These are phyloP conservation scores for Numida meleagris DNA, from an alignment of 2,113 vertebrate species.

Conservation along the genomic window DNA sequence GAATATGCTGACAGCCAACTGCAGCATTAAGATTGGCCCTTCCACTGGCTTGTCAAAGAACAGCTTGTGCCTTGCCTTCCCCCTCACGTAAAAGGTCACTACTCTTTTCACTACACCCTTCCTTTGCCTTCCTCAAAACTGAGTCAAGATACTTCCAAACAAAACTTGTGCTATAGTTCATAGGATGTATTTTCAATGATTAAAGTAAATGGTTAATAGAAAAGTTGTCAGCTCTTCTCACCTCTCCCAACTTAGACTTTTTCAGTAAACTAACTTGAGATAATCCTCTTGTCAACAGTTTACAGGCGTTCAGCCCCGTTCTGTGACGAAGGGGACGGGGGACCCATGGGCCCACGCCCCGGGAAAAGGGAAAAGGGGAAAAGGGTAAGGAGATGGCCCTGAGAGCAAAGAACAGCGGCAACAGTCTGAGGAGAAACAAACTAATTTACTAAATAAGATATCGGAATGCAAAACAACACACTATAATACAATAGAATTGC, in stretches of 20 bases:
- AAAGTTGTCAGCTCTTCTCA: not conserved
- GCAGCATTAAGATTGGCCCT: not conserved
- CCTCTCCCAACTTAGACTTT: not conserved
- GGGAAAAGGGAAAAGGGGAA: too few relatives aligned
- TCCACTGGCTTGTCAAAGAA: not conserved
- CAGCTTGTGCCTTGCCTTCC: not conserved
- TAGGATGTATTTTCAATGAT: not conserved
- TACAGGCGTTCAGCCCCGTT: too few relatives aligned
- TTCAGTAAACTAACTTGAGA: not conserved
- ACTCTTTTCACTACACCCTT: not conserved
- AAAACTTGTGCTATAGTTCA: not conserved
- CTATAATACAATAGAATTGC: too few relatives aligned
- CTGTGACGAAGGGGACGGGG: too few relatives aligned
- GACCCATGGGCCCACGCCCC: too few relatives aligned
- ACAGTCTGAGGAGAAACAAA: too few relatives aligned
- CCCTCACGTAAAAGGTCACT: not conserved
- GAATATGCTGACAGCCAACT: not conserved
- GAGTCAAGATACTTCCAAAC: not conserved
- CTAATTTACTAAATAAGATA: too few relatives aligned
- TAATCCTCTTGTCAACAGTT: too few relatives aligned
- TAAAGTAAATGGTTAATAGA: not conserved
- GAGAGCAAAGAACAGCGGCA: too few relatives aligned
- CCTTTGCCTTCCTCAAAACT: not conserved
- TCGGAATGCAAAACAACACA: too few relatives aligned
- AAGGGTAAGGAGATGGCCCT: too few relatives aligned